Evolutionary conservation across 2,797 vertebrate species (phyloP), one percentile per base, ranked within the genome.

Genomic region (Poecile montanus): DNA sequence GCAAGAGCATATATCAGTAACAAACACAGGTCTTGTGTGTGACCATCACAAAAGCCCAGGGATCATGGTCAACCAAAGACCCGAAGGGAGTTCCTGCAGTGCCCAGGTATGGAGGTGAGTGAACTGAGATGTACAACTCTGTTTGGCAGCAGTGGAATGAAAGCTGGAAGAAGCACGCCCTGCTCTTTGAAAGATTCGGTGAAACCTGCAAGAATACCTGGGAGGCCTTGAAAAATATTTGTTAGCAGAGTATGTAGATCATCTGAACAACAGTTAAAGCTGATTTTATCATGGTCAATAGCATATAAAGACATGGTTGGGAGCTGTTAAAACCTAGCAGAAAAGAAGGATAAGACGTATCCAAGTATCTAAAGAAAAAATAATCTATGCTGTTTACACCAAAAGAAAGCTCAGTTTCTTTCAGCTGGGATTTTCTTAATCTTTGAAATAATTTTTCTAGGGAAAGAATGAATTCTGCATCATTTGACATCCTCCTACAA

Each of bases 41-140:
- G 48, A 66, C 40, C 10, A 29, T 21, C 38, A 62, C 38, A 83
- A 58, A 71, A 54, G 14, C 44, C 51, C 47, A 70, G 13, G n/a
- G 23, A 71, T 29, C 2, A 1, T 3, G 14, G 60, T 30, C n/a
- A 73, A 15, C 16, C 16, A 16, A 75, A 57, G 38, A 50, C 20
- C 20, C 1, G 1, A 65, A 32, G 3, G 32, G 45, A 87, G 40
- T 22, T n/a, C 29, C 63, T 73, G 65, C 50, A 36, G 32, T 13
- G 53, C 38, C 44, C 48, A 15, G 29, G 20, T 16, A 22, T 0
- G 0, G 62, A n/a, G 23, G 10, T 5, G n/a, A 73, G 10, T 4
- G 7, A 61, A 57, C 32, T 1, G 1, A 87, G 68, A 57, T 17
- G 29, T 6, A 27, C 38, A 40, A 9, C 40, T 45, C 34, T 25